Evolutionary conservation across 2,113 vertebrate genomes (phyloP), one percentile per base, ranked within the genome.

Genomic region (Microcebus jonahi): DNA sequence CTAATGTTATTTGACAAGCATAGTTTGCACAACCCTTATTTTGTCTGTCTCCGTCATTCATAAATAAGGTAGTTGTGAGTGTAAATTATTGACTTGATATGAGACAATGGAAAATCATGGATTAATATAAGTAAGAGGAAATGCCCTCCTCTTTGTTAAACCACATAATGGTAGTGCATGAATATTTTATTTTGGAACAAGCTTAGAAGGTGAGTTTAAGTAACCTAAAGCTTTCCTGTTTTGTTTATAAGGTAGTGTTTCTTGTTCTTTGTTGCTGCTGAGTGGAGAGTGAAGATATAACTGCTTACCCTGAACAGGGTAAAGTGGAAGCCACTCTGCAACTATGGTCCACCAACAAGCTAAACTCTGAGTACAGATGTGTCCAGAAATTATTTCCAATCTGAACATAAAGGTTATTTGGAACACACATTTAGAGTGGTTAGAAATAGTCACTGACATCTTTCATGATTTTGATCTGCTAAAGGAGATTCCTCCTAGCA

Each of bases 111-210:
- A 31, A 17, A 48, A 15, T 77, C 55, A 36, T 31, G 12, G 88
- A 73, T 84, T 88, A 59, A 67, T 93, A 13, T 65, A 86, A 68
- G 27, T 48, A 81, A 48, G 50, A 91, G 77, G 8, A 93, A 91
- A 87, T 94, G 71, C 31, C 25, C 70, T 71, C 18, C 42, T 84
- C 79, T 93, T 67, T 88, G 59, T 93, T 83, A 48, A 89, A 36
- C 80, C 57, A 80, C 61, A 68, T 79, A 92, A 94, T 87, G 85
- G 59, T 57, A 88, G 21, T 82, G 20, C 73, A 85, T 97, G 63
- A 73, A 95, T 96, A 96, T 88, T 96, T 96, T 92, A 88, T 95
- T 93, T 93, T 83, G 80, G 31, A 86, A 45, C 34, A 89, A 93
- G 13, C 75, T 97, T 88, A 90, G 59, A 88, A 96, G 68, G 39